Conservation (phyloP, 92 coral and sea anemone species). For the Desmophyllum pertusum region DNA sequence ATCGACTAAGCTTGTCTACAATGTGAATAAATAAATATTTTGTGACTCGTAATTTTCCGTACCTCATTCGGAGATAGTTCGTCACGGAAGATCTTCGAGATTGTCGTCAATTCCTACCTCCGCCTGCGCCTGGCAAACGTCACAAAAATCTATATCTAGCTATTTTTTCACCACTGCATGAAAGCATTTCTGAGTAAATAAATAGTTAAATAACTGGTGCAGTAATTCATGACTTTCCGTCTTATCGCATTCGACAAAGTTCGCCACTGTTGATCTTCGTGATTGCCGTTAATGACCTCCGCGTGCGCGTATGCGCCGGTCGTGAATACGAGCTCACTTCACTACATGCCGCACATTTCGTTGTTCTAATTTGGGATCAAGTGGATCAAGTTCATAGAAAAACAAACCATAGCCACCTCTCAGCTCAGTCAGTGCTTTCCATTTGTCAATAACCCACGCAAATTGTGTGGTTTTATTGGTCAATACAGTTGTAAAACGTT, state of each 20-base stretch:
- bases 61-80: conserved; percentile 19
- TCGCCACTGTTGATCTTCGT: neutral
- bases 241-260: neutral
- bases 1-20: neutral
- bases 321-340: neutral
- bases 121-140: neutral
- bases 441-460: neutral
- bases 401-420: neutral
- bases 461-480: no score
- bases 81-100: conserved; percentile 8
- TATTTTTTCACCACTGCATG: neutral
- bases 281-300: no score
- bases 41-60: conserved; percentile 16
- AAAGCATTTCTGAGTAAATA: neutral
- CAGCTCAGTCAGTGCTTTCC: neutral
- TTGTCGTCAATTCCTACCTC: conserved; percentile 2
- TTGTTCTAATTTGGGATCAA: neutral
- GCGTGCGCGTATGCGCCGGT: neutral
- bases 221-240: neutral
- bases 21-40: neutral
- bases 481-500: no score
- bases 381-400: neutral
- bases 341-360: neutral
- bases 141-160: neutral
- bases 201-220: neutral